Percentiles rank a stretch among this genome's conserved stretches.
phyloP scores from a whole-genome alignment of 2,113 vertebrate species.

The Odocoileus virginianus region DNA sequence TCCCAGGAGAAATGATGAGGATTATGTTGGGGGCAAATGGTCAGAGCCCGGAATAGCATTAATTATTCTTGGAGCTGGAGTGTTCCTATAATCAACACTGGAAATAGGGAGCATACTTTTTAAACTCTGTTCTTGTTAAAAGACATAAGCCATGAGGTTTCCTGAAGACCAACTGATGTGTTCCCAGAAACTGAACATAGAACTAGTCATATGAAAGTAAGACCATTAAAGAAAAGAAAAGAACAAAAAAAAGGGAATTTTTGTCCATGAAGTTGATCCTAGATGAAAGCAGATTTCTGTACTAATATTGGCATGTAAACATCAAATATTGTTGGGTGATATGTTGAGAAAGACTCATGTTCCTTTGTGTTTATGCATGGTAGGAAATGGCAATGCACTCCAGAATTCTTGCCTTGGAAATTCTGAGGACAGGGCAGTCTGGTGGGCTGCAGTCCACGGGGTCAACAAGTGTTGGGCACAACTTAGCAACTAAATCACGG shows the following conservation, averaged over 20 bases:
- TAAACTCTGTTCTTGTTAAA: background rate
- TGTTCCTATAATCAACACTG: background rate
- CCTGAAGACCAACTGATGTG: constrained; percentile 86
- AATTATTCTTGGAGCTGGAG: background rate
- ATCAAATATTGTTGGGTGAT: constrained; percentile 88
- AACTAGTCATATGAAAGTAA: constrained; percentile 90
- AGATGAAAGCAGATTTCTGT: constrained; percentile 91
- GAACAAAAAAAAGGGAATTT: constrained; percentile 83
- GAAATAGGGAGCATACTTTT: background rate
- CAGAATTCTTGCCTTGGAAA: background rate
- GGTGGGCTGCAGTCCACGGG: background rate
- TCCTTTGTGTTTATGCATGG: constrained; percentile 87
- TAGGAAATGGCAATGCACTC: background rate
- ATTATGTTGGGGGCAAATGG: background rate
- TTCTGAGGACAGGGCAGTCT: background rate
- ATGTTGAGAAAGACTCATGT: constrained; percentile 87
- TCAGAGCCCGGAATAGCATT: background rate
- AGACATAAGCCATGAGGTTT: constrained; percentile 76
- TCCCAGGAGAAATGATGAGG: background rate
- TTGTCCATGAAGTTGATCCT: constrained; percentile 90
- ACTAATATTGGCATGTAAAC: constrained; percentile 87
- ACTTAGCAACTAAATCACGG: background rate
- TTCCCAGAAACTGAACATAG: constrained; percentile 89
- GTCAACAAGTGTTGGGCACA: background rate
- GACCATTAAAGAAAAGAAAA: constrained; percentile 86